Base-by-base conservation (phyloP, 2,797 vertebrate species). In the Nannoperca australis region DNA sequence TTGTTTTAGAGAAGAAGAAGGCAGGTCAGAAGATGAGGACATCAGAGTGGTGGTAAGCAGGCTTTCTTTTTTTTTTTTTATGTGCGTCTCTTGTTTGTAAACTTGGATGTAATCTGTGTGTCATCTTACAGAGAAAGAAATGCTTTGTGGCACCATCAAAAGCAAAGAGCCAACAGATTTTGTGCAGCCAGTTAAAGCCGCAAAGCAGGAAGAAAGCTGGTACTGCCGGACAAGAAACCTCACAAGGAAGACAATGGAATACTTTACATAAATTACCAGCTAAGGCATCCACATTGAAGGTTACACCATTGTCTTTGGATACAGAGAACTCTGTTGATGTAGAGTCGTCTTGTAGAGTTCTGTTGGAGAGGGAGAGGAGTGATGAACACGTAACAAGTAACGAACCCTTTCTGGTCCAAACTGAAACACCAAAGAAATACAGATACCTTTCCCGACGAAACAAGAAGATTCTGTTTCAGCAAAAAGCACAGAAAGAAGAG, bases 1-100 rank as follows among this genome's bases (percentile, higher is more conserved):
- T 2, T 79, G 13, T 82, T 85, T 13, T 49, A 95, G 94, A 70
- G 73, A 71, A 27, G 82, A 87, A 36, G 73, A 82, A 34, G 88
- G 85, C 13, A 11, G 7, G 12, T 49, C 70, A 17, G 79, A 80
- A 24, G 78, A 80, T 0, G 68, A 84, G 44, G 92, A 93, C 76
- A 84, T 95, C 70, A 92, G 73, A 91, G 81, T 93, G 51, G 94
- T 95, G 91, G 95, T 95, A 85, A 91, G 93, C 5, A 56, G 32
- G 27, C 18, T 27, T n/a, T n/a, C n/a, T n/a, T n/a, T n/a, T n/a
- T n/a, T n/a, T n/a, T n/a, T n/a, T n/a, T n/a, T n/a, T n/a, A n/a
- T n/a, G n/a, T n/a, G 15, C 2, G 60, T n/a, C 2, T 55, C 1
- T 36, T 17, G 17, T 50, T 54, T 3, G 0, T 62, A 15, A 65